These are phyloP conservation scores for Myopa tessellatipennis DNA, from an alignment of 2,888 invertebrate genomes.

Conservation along the genomic window DNA sequence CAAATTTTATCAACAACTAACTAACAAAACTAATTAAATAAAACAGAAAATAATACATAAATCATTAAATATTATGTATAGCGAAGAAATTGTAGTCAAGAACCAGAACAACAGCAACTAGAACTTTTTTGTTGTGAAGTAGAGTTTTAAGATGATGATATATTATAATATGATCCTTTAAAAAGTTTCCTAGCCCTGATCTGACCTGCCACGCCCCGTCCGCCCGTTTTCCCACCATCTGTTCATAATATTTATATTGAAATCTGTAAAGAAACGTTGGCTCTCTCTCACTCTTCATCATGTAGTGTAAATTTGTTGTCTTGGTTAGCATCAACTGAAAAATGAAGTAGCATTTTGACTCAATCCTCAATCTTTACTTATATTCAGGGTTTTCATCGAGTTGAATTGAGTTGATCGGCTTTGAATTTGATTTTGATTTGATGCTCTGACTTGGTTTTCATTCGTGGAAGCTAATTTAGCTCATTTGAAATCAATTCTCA, in stretches of 20 bases:
- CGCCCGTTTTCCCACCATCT: background rate
- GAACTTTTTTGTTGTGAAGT: background rate
- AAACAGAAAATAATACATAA: too few relatives aligned
- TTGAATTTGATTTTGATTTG: too few relatives aligned
- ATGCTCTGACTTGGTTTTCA: too few relatives aligned
- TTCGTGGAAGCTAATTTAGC: too few relatives aligned
- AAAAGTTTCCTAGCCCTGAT: background rate
- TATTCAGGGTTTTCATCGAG: background rate
- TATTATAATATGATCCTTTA: background rate
- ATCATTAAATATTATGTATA: too few relatives aligned
- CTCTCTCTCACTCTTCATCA: constrained; percentile 15
- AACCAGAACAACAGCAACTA: too few relatives aligned
- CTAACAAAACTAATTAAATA: background rate
- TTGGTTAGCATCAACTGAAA: background rate
- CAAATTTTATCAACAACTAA: background rate
- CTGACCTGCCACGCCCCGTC: background rate
- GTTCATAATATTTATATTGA: too few relatives aligned
- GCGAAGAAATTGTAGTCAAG: too few relatives aligned
- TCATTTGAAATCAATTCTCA: too few relatives aligned
- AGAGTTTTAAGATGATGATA: too few relatives aligned
- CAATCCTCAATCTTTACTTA: background rate
- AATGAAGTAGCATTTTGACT: background rate
- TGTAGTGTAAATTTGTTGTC: background rate
- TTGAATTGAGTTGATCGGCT: background rate
- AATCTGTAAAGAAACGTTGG: constrained; percentile 5